Conservation (phyloP, 2,888 invertebrate genomes). For the Labia minor region DNA sequence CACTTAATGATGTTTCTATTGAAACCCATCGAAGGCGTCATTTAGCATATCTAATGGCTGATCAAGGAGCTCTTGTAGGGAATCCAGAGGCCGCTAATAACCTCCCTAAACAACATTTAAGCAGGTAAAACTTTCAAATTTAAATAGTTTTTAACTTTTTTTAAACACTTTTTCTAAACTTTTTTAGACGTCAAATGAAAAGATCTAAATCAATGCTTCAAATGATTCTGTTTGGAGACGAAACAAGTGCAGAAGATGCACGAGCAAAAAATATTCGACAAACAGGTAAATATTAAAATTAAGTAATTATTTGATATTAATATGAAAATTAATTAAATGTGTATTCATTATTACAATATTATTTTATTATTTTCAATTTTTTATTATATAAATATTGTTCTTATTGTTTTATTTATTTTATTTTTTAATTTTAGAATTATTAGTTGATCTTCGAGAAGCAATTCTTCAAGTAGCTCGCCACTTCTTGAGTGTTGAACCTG, state of each 20-base stretch:
- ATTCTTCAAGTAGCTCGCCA: constrained; percentile 88
- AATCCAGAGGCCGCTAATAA: constrained; percentile 83
- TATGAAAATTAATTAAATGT: background rate
- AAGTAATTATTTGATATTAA: background rate
- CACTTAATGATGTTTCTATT: constrained; percentile 70
- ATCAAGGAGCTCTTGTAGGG: constrained; percentile 84
- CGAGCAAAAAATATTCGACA: constrained; percentile 95
- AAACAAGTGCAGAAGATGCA: constrained; percentile 64
- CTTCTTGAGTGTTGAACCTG: constrained; percentile 87
- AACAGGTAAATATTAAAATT: constrained; percentile 50
- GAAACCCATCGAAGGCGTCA: constrained; percentile 86
- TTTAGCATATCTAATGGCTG: constrained; percentile 91
- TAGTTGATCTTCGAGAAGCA: constrained; percentile 94
- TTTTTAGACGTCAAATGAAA: constrained; percentile 69
- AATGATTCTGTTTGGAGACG: constrained; percentile 73
- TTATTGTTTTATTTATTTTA: too few relatives aligned
- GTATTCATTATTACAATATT: background rate
- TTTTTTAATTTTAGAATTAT: constrained; percentile 52
- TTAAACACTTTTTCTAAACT: constrained; percentile 14
- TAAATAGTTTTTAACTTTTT: background rate
- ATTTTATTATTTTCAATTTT: constrained; percentile 15
- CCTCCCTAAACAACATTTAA: constrained; percentile 85
- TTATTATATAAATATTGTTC: background rate
- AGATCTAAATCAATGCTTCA: constrained; percentile 84
- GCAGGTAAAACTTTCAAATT: constrained; percentile 39